Evolutionary conservation across 2,113 vertebrate genomes (phyloP), one percentile per base, ranked within the genome.

Genomic region (Eclectus roratus): DNA sequence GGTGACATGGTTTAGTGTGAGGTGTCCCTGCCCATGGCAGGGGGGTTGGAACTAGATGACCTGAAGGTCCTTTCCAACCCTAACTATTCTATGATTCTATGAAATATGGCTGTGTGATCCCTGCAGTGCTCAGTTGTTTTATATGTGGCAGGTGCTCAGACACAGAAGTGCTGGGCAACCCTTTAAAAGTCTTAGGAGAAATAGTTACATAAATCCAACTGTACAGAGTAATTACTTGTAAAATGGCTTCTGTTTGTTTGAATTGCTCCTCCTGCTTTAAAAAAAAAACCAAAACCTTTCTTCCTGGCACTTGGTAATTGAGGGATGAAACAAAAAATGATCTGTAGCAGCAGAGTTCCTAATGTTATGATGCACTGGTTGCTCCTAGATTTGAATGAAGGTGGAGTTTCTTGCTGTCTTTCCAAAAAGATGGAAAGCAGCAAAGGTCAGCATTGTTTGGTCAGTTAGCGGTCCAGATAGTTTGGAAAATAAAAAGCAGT

Each of bases 231-330:
- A 50, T 41, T 65, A 14, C 41, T 46, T 60, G 55, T 55, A 58
- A 88, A 93, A 85, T 52, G 17, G 24, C 14, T 80, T 83, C 29
- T 86, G 47, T 7, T 93, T 27, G 15, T 71, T 93, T 53, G 89
- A 65, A 35, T 66, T 41, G 9, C 29, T 44, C 41, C 10, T 91
- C 7, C 17, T 79, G 37, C 46, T 65, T 72, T 41, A 66, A 20
- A 28, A 3, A 56, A 16, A 25, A 4, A 49, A n/a, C n/a, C 37
- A 37, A 37, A 37, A 37, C 3, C 7, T 66, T 52, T 72, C 27
- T 20, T 92, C 33, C 37, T 91, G 63, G 24, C 6, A 17, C 3
- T 37, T 46, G 28, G 8, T 16, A 65, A 43, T 6, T 70, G 56
- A 58, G 24, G 21, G 14, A 43, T 63, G 35, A 88, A 80, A 69